A percentile compares a stretch with the other conserved stretches of the same genome.
Evolutionary conservation across 2,113 vertebrate genomes (phyloP).

Genomic region (human (Homo sapiens)): DNA sequence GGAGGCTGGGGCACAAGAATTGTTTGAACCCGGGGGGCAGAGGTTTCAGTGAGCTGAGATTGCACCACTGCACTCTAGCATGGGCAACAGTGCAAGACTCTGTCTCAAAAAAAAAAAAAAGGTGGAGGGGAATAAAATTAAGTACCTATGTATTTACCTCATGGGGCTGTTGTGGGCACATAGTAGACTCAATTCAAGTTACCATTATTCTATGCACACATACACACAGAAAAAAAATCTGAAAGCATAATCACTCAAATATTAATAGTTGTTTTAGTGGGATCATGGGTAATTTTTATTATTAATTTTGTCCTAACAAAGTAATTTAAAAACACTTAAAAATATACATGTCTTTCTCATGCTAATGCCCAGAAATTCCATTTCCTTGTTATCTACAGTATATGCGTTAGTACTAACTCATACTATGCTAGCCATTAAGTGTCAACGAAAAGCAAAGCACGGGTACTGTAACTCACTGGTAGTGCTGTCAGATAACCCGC

Average conservation of each 20-base stretch:
- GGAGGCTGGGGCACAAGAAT: too few relatives aligned
- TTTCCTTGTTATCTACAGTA: neutral
- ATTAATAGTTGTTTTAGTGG: neutral
- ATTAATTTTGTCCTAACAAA: conserved; percentile 23
- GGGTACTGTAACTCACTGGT: neutral
- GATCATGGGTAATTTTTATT: neutral
- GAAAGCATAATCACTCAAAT: neutral
- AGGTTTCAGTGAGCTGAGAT: too few relatives aligned
- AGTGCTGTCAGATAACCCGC: neutral
- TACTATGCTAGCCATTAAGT: neutral
- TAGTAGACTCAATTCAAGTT: neutral
- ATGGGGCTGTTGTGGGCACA: neutral
- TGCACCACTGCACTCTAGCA: too few relatives aligned
- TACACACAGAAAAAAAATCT: neutral
- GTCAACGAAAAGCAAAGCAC: neutral
- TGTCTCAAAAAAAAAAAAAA: too few relatives aligned
- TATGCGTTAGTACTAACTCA: neutral
- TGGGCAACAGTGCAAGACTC: too few relatives aligned
- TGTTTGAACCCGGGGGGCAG: too few relatives aligned
- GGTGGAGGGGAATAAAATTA: neutral
- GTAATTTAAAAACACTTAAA: conserved; percentile 13
- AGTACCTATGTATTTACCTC: neutral
- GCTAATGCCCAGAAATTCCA: neutral
- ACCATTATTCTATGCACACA: neutral
- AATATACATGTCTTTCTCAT: neutral